Conservation (phyloP, 2,113 vertebrate species). For the Hiodon tergisus region DNA sequence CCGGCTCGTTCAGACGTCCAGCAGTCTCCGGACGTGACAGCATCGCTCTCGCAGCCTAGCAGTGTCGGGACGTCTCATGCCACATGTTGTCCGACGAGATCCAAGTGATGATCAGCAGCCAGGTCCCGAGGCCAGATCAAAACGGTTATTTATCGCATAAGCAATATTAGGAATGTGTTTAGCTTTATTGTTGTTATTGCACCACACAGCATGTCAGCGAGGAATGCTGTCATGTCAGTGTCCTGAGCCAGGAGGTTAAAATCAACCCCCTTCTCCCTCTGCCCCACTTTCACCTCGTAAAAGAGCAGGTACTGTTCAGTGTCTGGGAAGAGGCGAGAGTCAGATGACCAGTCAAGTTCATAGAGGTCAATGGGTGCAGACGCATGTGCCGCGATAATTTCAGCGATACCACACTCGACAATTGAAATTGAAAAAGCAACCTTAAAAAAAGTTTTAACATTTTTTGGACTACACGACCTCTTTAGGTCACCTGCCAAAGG, state of each 20-base stretch:
- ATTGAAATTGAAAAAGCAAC: neutral
- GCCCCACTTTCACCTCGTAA: neutral
- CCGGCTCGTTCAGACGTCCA: neutral
- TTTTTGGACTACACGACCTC: neutral
- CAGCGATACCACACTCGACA: neutral
- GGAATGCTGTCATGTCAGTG: neutral
- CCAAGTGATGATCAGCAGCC: no score
- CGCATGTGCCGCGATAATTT: neutral
- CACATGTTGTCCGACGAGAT: neutral
- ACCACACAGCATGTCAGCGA: neutral
- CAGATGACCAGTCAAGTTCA: neutral
- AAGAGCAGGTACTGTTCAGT: neutral
- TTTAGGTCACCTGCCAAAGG: no score
- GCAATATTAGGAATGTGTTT: no score
- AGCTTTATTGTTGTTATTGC: neutral
- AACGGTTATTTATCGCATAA: no score
- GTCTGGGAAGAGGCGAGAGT: neutral
- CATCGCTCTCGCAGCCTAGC: neutral
- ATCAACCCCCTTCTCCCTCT: neutral
- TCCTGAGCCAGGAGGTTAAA: neutral
- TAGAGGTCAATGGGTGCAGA: neutral
- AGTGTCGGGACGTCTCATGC: neutral
- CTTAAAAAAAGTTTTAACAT: neutral
- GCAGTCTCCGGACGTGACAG: neutral
- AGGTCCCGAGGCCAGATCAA: no score